Conservation (phyloP, 2,113 vertebrate genomes). For the Ochotona curzoniae region DNA sequence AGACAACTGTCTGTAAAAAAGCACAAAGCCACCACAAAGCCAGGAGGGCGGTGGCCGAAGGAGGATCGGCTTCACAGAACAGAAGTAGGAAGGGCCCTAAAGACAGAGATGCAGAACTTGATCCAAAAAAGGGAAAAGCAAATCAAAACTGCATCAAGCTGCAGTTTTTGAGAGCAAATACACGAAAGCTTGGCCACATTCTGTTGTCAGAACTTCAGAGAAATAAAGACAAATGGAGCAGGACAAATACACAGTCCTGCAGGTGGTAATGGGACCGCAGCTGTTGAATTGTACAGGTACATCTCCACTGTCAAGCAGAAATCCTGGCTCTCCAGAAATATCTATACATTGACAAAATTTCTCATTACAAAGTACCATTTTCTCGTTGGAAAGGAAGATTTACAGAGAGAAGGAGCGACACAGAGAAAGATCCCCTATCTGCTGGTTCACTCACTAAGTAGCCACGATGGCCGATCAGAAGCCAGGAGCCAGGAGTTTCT, state of each 20-base stretch:
- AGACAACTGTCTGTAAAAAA: not conserved
- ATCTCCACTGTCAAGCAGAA: not conserved
- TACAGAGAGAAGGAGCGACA: no score
- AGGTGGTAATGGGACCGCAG: fast-evolving
- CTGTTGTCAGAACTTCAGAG: not conserved
- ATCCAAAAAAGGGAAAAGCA: not conserved
- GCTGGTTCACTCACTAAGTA: no score
- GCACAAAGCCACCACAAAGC: not conserved
- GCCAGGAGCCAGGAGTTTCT: no score
- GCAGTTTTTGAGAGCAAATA: no score
- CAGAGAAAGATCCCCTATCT: no score
- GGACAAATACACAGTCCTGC: not conserved
- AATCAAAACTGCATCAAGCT: not conserved
- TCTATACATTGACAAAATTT: not conserved
- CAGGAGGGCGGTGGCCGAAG: not conserved
- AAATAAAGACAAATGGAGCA: not conserved
- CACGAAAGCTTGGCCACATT: not conserved
- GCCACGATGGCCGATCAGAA: no score
- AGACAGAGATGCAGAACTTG: not conserved
- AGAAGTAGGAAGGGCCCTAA: not conserved
- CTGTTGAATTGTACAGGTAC: not conserved
- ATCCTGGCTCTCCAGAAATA: not conserved
- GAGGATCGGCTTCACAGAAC: not conserved
- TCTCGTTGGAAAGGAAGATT: no score
- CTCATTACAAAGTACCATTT: not conserved